Evolutionary conservation across 2,888 invertebrate genomes (phyloP).

Genomic region (Agapostemon virescens): DNA sequence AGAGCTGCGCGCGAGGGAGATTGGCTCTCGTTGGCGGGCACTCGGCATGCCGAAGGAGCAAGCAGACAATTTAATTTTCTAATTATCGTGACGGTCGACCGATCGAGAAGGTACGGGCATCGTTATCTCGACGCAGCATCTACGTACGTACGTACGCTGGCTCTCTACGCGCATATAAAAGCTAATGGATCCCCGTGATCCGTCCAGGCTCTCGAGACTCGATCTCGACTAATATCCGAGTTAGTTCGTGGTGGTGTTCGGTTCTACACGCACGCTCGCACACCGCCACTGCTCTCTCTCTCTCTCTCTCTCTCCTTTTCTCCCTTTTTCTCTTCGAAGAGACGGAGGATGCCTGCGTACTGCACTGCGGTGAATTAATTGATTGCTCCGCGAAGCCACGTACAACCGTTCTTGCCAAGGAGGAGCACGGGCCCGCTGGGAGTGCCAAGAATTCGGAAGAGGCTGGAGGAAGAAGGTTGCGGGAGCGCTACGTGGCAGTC

Average conservation of each 20-base stretch:
- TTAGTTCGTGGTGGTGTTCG: slow-evolving; percentile 48
- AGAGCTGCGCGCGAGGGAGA: slow-evolving; percentile 14
- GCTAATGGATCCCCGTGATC: slow-evolving; percentile 73
- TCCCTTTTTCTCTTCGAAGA: background rate
- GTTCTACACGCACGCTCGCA: slow-evolving; percentile 39
- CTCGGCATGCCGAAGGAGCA: slow-evolving; percentile 30
- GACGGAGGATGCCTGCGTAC: slow-evolving; percentile 56
- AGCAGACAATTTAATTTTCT: slow-evolving; percentile 79
- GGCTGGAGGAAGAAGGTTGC: background rate
- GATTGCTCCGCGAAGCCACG: slow-evolving; percentile 66
- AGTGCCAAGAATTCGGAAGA: slow-evolving; percentile 11
- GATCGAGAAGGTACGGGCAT: slow-evolving; percentile 60
- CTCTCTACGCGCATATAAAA: slow-evolving; percentile 72
- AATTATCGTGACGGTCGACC: slow-evolving; percentile 77
- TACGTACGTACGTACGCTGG: slow-evolving; percentile 59
- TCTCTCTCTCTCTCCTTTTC: background rate
- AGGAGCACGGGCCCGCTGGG: slow-evolving; percentile 26
- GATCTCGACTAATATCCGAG: slow-evolving; percentile 77
- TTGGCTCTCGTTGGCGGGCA: slow-evolving; percentile 2
- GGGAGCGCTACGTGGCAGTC: background rate
- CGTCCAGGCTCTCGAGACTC: slow-evolving; percentile 67
- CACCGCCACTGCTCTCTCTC: background rate
- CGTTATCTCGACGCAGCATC: slow-evolving; percentile 74
- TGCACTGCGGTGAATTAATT: slow-evolving; percentile 68
- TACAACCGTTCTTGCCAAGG: slow-evolving; percentile 60